Conservation (phyloP, 2,113 vertebrate species). For the Albula goreensis region DNA sequence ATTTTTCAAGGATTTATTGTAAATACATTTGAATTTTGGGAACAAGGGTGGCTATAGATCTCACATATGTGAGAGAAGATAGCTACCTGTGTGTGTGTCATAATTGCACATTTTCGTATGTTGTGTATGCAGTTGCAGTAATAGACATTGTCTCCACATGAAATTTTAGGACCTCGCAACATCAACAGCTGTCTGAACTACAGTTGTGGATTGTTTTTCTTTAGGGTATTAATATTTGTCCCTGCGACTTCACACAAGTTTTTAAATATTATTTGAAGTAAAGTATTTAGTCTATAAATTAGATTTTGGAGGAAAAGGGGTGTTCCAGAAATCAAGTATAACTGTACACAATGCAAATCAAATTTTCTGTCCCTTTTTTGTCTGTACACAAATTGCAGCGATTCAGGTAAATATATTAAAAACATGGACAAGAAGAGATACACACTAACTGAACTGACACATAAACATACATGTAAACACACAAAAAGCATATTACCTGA, state of each 20-base stretch:
- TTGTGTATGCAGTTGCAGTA: neutral
- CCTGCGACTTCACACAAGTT: neutral
- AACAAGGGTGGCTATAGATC: neutral
- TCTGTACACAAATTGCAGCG: neutral
- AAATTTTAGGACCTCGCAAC: neutral
- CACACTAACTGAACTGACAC: neutral
- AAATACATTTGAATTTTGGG: conserved; percentile 6
- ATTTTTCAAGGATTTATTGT: neutral
- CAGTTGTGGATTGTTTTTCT: neutral
- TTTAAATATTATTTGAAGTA: neutral
- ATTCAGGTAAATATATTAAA: neutral
- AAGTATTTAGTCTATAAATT: neutral
- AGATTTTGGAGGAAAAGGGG: neutral
- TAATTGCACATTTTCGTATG: neutral
- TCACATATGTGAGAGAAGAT: neutral
- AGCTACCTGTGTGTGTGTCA: neutral
- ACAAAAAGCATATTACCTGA: neutral
- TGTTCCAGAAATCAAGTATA: neutral
- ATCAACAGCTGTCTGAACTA: too few species aligned
- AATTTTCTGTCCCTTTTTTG: neutral
- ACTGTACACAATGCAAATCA: neutral
- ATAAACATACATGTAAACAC: neutral
- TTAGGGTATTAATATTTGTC: neutral
- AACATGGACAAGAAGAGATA: neutral
- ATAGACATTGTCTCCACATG: neutral